Evolutionary conservation across 2,113 vertebrate species (phyloP), one percentile per base, ranked within the genome.

Genomic region (Zosterops borbonicus): DNA sequence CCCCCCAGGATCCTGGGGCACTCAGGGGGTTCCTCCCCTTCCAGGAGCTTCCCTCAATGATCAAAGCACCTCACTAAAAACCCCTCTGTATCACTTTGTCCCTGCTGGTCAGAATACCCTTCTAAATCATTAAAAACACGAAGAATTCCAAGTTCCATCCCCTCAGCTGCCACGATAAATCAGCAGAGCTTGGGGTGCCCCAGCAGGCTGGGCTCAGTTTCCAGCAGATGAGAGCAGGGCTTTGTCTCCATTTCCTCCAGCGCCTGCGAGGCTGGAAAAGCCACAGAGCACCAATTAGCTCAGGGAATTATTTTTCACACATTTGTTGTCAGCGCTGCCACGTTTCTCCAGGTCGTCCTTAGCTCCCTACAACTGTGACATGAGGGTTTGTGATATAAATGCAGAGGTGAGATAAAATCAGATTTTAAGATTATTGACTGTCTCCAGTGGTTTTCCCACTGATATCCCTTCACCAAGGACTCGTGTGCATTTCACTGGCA

Each of bases 91-190:
- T 35, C 6, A 22, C 5, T 35, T 60, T 29, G 8, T 6, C 85
- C 68, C 71, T 42, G 55, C 41, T 13, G 6, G 14, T n/a, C 79
- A n/a, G 23, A n/a, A 9, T 2, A 70, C 60, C 1, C 0, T 24
- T 29, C 49, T 19, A 42, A 83, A 89, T 50, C 24, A 59, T 63
- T 70, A 29, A 83, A 93, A 86, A 8, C 73, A 81, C 3, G 4
- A 18, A 42, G 71, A 94, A 92, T 44, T 23, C 35, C 77, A 12
- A 37, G 69, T 41, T 88, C 37, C 75, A 92, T 77, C 50, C 49
- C 87, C 87, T 94, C 94, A 96, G 93, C 90, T 95, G 92, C 86
- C 91, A 46, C 75, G 12, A 74, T 81, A 97, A 90, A 92, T 94
- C 96, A 97, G 85, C 56, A 8, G 63, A 81, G 90, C 92, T 53